Conservation (phyloP, 1,140 invertebrate species). For the Diplogasteroides magnus region DNA sequence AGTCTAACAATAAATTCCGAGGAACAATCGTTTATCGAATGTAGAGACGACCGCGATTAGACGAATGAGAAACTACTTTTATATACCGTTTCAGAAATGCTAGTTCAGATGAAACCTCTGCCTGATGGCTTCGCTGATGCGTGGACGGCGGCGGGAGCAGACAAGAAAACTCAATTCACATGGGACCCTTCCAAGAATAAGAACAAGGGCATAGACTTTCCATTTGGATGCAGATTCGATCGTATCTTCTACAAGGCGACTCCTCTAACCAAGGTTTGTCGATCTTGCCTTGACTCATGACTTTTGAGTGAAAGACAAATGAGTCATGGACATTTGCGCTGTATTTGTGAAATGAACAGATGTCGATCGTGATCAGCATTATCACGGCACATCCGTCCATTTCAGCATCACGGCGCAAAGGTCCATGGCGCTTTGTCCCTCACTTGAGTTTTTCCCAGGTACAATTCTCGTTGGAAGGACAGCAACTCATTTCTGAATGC, state of each 20-base stretch:
- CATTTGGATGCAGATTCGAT: slow-evolving; percentile 13
- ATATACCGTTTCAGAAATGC: too few species aligned
- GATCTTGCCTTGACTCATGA: too few species aligned
- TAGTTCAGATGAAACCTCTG: not conserved
- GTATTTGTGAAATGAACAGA: not conserved
- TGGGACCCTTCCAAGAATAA: slow-evolving; percentile 16
- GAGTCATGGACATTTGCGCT: not conserved
- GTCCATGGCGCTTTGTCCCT: too few species aligned
- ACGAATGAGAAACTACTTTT: too few species aligned
- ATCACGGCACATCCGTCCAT: too few species aligned
- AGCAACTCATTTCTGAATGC: slow-evolving; percentile 18
- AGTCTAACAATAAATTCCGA: too few species aligned
- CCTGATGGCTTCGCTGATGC: slow-evolving; percentile 14
- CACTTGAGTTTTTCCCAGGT: too few species aligned
- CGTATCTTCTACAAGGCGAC: slow-evolving; percentile 15
- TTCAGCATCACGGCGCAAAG: too few species aligned
- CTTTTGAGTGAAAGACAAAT: too few species aligned
- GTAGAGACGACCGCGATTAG: too few species aligned
- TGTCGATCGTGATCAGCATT: too few species aligned
- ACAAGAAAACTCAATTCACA: slow-evolving; percentile 14
- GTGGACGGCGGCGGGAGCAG: slow-evolving; percentile 13
- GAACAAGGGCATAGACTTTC: slow-evolving; percentile 12
- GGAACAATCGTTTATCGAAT: too few species aligned
- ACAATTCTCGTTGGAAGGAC: slow-evolving; percentile 15
- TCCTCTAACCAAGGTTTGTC: not conserved